phyloP scores from a whole-genome alignment of 2,113 vertebrate genomes.

The Eubucco bourcierii region DNA sequence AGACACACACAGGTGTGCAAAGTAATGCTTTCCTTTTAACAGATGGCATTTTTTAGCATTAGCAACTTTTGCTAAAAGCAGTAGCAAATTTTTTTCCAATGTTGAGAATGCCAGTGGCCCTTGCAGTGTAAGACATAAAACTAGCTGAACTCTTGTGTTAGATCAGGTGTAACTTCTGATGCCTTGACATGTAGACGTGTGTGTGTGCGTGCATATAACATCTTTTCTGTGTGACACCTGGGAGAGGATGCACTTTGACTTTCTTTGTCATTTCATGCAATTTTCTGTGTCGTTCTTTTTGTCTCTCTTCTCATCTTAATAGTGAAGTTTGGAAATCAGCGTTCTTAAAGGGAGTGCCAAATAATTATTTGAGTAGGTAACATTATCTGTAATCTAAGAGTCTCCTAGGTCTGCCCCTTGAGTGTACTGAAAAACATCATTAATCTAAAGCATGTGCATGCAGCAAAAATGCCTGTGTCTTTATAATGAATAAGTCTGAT shows the following conservation, averaged over 20 bases:
- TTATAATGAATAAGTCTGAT: slow-evolving; percentile 44
- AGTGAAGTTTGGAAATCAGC: neutral
- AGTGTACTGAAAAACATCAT: neutral
- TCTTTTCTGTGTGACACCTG: neutral
- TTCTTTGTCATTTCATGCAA: neutral
- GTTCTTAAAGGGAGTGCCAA: neutral
- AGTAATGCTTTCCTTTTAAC: neutral
- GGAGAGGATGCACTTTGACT: neutral
- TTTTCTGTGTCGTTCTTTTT: neutral
- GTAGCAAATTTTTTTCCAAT: neutral
- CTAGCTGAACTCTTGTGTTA: neutral
- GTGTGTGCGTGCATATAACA: neutral
- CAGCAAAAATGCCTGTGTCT: neutral
- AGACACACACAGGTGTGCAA: too few species aligned
- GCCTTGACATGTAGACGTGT: neutral
- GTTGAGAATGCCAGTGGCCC: neutral
- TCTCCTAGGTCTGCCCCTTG: neutral
- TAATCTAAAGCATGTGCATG: neutral
- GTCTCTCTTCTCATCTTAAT: neutral
- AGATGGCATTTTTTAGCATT: neutral
- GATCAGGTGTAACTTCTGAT: neutral
- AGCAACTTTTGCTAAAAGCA: neutral
- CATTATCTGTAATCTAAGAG: neutral
- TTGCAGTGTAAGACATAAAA: neutral
- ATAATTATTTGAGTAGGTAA: neutral